These are phyloP conservation scores for Rhagoletis zephyria DNA, from an alignment of 1,140 invertebrate genomes.

Conservation along the genomic window DNA sequence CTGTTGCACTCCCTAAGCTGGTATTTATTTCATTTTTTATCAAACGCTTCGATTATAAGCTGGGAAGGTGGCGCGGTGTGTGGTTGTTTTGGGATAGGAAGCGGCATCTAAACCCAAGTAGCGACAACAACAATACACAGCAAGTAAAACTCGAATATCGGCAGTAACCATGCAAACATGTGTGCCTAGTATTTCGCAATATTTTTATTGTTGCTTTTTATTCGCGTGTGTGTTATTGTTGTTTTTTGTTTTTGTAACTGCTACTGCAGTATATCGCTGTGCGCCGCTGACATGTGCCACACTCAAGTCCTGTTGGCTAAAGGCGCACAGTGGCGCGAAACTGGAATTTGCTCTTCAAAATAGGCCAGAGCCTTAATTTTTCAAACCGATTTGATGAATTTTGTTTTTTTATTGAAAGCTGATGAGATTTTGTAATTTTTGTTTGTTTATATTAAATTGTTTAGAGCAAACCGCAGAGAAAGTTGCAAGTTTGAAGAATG, in stretches of 20 bases:
- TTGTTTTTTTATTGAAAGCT: too few relatives aligned
- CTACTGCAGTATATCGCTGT: conserved; percentile 4
- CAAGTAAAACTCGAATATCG: not conserved
- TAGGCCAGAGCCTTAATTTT: too few relatives aligned
- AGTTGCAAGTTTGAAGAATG: too few relatives aligned
- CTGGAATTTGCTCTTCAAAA: too few relatives aligned
- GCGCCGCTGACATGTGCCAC: conserved; percentile 4
- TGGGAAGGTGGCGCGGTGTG: not conserved
- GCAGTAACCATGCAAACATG: not conserved
- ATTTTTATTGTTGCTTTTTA: conserved; percentile 1
- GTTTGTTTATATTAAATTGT: too few relatives aligned
- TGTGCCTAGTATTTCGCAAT: not conserved
- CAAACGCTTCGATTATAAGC: not conserved
- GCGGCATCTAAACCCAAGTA: not conserved
- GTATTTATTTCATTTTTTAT: not conserved
- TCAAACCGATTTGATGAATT: too few relatives aligned
- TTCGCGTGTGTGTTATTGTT: not conserved
- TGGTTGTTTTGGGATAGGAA: not conserved
- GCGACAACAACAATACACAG: not conserved
- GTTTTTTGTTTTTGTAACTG: not conserved
- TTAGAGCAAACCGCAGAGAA: too few relatives aligned
- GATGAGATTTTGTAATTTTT: too few relatives aligned
- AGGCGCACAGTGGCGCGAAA: too few relatives aligned
- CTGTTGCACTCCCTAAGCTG: conserved; percentile 24
- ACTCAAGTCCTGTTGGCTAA: not conserved